Evolutionary conservation across 2,888 invertebrate genomes (phyloP).

Genomic region (Amblyteles armatorius): DNA sequence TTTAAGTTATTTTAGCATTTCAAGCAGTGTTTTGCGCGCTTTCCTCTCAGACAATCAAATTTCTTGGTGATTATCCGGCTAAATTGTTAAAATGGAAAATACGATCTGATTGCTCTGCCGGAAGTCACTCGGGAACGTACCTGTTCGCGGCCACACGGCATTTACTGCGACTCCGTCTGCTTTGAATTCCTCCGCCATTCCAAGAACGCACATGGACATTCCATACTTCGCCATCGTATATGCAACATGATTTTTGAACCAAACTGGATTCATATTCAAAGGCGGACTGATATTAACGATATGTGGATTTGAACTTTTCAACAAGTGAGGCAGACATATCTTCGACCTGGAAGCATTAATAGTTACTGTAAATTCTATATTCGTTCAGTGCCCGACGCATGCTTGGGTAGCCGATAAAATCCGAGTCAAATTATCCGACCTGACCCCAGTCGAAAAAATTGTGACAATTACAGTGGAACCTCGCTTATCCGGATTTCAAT

Average conservation of each 20-base stretch:
- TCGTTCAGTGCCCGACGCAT: neutral
- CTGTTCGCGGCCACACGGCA: conserved; percentile 98
- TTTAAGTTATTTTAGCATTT: neutral
- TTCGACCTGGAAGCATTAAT: conserved; percentile 90
- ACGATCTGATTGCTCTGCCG: neutral
- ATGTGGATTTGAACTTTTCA: conserved; percentile 95
- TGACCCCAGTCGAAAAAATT: neutral
- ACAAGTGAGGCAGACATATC: conserved; percentile 93
- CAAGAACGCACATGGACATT: conserved; percentile 99
- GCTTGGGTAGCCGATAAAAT: neutral
- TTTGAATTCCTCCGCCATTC: conserved; percentile 98
- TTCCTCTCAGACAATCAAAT: neutral
- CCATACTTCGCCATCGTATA: conserved; percentile 99
- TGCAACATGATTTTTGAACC: conserved; percentile 97
- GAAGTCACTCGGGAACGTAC: conserved; percentile 83
- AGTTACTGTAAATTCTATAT: conserved; percentile 6
- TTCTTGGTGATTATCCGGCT: neutral
- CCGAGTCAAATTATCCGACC: no score
- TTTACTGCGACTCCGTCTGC: conserved; percentile 95
- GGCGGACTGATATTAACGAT: conserved; percentile 98
- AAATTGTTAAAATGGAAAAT: neutral
- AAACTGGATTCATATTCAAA: conserved; percentile 93
- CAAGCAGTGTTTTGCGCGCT: no score
- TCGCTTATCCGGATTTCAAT: neutral
- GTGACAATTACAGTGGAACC: neutral